Evolutionary conservation across 2,888 invertebrate species (phyloP).

Genomic region (Nezara viridula): DNA sequence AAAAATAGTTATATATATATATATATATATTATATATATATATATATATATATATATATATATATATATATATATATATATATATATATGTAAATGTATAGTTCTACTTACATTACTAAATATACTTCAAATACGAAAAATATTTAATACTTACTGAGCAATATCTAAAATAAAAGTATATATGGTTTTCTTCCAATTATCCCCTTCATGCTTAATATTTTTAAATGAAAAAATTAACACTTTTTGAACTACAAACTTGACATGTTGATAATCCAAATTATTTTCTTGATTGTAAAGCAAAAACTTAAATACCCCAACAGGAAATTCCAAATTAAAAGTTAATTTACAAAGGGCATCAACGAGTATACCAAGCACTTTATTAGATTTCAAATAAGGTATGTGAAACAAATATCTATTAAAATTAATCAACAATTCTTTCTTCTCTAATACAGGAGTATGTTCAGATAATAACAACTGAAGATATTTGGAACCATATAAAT

Average conservation of each 20-base stretch:
- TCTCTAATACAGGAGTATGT: not conserved
- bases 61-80: too few species aligned
- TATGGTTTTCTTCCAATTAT: slow-evolving; percentile 14
- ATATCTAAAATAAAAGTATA: slow-evolving; percentile 11
- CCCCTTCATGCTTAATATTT: not conserved
- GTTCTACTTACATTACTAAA: too few species aligned
- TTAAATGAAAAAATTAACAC: slow-evolving; percentile 4
- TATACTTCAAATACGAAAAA: not conserved
- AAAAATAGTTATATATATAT: too few species aligned
- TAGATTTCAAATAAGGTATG: not conserved
- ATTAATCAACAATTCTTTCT: not conserved
- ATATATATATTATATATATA: too few species aligned
- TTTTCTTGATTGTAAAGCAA: slow-evolving; percentile 34
- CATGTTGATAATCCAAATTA: not conserved
- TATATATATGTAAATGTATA: too few species aligned
- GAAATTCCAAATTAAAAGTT: slow-evolving; percentile 22
- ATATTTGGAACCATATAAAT: slow-evolving; percentile 21
- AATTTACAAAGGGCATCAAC: slow-evolving; percentile 24
- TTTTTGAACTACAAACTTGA: not conserved
- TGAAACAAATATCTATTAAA: slow-evolving; percentile 24
- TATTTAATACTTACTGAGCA: slow-evolving; percentile 36
- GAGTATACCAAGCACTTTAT: not conserved
- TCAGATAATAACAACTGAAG: not conserved
- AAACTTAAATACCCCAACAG: not conserved
- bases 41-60: too few species aligned